Evolutionary conservation across 2,888 invertebrate genomes (phyloP), one percentile per base, ranked within the genome.

Genomic region (Agrilus cyanescens): DNA sequence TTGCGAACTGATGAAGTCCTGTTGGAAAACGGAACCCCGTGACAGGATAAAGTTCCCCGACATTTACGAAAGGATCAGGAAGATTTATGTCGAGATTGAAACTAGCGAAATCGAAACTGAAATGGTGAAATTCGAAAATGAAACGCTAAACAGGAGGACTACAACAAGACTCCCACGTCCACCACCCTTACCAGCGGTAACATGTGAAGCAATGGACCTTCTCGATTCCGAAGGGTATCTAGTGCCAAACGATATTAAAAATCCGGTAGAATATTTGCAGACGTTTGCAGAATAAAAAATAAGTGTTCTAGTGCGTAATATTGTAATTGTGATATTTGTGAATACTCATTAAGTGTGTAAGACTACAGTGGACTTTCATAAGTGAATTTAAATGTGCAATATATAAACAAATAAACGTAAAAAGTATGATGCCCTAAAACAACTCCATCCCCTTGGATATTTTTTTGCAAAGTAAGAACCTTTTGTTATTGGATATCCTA

Each of bases 11-110:
- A 87, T 88, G 86, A 74, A 75, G 7, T 76, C 77, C 12, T 87
- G 87, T 54, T 88, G 87, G 87, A 78, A 82, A 57, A 76, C 80
- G 0, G 87, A 89, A 54, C 84, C 89, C 0, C 74, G 78, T 41
- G 83, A 88, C 52, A 72, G 90, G 39, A 74, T 82, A 36, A 75
- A 72, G 13, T 89, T 90, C 58, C 66, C 75, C 16, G 79, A 81
- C 49, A 81, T 87, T 51, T 74, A 77, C 60, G 73, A 74, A 29
- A 77, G 75, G 53, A 63, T 84, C 43, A 75, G 77, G 46, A 72
- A 72, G 32, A 63, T 44, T 1, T 50, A 49, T 37, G 41, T 46
- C 6, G 18, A 13, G 20, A 30, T 13, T 2, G 37, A 46, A 20
- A 20, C n/a, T n/a, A 4, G 15, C 14, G 31, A 38, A 4, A 25